phyloP scores from a whole-genome alignment of 2,113 vertebrate species.

The Rhadina sibilatrix region DNA sequence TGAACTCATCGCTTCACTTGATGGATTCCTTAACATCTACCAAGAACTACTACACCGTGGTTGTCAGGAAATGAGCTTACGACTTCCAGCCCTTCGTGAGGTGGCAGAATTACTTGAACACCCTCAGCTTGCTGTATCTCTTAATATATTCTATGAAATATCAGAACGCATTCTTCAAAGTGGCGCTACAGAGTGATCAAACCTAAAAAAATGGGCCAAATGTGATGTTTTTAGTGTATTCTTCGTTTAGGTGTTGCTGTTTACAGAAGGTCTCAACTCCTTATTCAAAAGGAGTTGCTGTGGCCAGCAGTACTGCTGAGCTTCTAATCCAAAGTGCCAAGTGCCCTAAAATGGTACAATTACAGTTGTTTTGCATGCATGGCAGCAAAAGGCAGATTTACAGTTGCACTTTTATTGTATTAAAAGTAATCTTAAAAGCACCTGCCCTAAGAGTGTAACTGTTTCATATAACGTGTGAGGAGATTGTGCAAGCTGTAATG shows the following conservation, averaged over 20 bases:
- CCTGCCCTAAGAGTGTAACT: neutral
- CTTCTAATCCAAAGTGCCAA: neutral
- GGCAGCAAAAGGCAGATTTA: neutral
- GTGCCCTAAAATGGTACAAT: neutral
- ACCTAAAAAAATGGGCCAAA: neutral
- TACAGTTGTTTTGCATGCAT: neutral
- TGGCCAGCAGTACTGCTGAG: neutral
- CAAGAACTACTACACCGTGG: neutral
- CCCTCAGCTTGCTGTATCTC: neutral
- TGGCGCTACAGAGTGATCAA: neutral
- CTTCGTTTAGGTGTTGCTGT: neutral
- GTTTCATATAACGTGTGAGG: neutral
- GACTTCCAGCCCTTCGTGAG: neutral
- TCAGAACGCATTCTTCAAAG: neutral
- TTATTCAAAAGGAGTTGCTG: neutral
- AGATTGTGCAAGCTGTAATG: neutral
- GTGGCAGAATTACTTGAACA: neutral
- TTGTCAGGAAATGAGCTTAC: neutral
- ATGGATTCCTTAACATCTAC: accelerated
- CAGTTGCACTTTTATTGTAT: neutral
- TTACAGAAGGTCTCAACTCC: neutral
- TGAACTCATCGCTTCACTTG: neutral
- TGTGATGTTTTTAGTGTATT: neutral
- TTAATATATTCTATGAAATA: neutral
- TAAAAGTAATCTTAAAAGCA: neutral